A percentile compares a stretch with the other conserved stretches of the same genome.
Evolutionary conservation across 2,113 vertebrate genomes (phyloP).

Genomic region (Lycocorax pyrrhopterus): DNA sequence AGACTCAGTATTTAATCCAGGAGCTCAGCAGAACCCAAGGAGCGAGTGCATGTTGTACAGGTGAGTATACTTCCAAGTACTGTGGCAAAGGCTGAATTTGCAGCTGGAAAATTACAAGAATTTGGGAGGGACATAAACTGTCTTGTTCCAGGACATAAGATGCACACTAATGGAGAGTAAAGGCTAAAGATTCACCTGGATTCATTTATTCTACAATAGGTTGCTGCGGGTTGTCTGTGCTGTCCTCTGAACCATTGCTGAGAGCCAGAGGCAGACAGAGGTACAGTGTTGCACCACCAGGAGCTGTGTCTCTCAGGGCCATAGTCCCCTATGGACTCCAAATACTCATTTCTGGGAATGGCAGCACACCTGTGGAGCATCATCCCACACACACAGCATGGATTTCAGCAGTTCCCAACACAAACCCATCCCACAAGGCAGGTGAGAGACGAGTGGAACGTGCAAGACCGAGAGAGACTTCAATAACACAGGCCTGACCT

Average conservation of each 20-base stretch:
- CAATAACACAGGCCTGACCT: neutral
- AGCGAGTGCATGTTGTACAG: accelerated
- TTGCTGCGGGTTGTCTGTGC: neutral
- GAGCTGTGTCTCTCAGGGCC: neutral
- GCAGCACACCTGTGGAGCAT: neutral
- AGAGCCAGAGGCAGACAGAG: neutral
- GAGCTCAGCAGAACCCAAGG: neutral
- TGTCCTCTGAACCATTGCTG: neutral
- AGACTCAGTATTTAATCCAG: neutral
- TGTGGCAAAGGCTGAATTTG: neutral
- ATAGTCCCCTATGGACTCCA: neutral
- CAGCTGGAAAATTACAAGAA: neutral
- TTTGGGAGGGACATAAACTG: neutral
- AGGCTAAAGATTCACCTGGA: neutral
- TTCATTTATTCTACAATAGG: neutral
- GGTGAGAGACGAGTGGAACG: accelerated
- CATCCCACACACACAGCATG: neutral
- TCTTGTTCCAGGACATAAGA: neutral
- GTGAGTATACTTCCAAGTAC: neutral
- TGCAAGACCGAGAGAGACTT: neutral
- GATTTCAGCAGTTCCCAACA: neutral
- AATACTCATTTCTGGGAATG: neutral
- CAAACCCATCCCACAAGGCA: neutral
- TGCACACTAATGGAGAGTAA: neutral
- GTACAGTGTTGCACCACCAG: neutral